Percentiles rank a stretch among this genome's conserved stretches.
Evolutionary conservation across 2,888 invertebrate species (phyloP).

Genomic region (Coleophora deauratella): DNA sequence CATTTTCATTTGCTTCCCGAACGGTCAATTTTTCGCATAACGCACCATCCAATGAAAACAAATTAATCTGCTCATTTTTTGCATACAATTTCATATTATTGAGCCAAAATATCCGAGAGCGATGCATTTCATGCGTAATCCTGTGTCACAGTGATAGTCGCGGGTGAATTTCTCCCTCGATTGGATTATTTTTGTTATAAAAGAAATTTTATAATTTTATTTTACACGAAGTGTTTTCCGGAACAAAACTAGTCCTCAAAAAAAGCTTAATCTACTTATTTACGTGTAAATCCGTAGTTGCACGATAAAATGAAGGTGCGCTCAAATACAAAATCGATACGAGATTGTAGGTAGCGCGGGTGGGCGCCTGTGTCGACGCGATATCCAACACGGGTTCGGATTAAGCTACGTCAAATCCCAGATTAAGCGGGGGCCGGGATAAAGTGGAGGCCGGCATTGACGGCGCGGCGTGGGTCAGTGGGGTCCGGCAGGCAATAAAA

Average conservation of each 20-base stretch:
- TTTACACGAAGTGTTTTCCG: slow-evolving; percentile 12
- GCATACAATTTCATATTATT: slow-evolving; percentile 70
- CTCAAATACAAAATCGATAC: slow-evolving; percentile 60
- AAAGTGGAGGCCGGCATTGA: slow-evolving; percentile 60
- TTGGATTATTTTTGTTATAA: slow-evolving; percentile 55
- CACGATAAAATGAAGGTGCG: slow-evolving; percentile 31
- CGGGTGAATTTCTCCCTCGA: slow-evolving; percentile 57
- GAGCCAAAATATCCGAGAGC: slow-evolving; percentile 59
- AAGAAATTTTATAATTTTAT: slow-evolving; percentile 31
- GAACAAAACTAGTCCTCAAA: slow-evolving; percentile 35
- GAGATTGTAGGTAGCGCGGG: slow-evolving; percentile 39
- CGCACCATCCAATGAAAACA: slow-evolving; percentile 69
- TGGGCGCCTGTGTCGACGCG: slow-evolving; percentile 72
- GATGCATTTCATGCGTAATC: slow-evolving; percentile 58
- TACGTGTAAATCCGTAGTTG: slow-evolving; percentile 28
- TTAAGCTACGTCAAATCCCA: slow-evolving; percentile 76
- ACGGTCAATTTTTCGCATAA: slow-evolving; percentile 70
- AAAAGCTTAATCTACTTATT: slow-evolving; percentile 30
- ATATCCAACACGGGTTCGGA: slow-evolving; percentile 79
- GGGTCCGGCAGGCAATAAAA: slow-evolving; percentile 72
- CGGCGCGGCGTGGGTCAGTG: slow-evolving; percentile 64
- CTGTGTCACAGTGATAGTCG: slow-evolving; percentile 56
- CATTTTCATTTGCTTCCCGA: slow-evolving; percentile 64
- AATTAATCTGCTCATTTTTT: slow-evolving; percentile 74
- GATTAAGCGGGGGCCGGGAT: slow-evolving; percentile 67